Evolutionary conservation across 2,113 vertebrate species (phyloP).

Genomic region (Notothenia rossii): DNA sequence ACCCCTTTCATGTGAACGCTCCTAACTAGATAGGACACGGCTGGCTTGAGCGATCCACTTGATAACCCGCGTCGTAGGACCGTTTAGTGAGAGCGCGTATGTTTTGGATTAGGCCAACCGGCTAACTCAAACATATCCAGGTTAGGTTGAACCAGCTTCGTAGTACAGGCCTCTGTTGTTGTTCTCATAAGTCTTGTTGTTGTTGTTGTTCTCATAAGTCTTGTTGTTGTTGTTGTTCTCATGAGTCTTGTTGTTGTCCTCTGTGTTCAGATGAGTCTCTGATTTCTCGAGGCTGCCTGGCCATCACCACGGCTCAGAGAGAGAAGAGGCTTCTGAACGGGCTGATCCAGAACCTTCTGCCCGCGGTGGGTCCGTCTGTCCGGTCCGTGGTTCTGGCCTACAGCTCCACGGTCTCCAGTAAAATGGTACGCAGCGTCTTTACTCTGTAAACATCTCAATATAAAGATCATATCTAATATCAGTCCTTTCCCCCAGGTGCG

Average conservation of each 20-base stretch:
- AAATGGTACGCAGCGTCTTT: constrained; percentile 89
- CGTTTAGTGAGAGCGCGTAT: no score
- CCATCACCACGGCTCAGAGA: constrained; percentile 88
- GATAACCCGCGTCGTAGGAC: no score
- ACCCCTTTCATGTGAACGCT: no score
- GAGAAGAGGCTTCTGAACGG: constrained; percentile 94
- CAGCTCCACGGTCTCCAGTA: constrained; percentile 94
- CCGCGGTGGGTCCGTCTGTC: constrained; percentile 89
- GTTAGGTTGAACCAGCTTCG: no score
- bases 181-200: no score
- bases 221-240: neutral
- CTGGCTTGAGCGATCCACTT: no score
- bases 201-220: no score
- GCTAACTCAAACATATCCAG: no score
- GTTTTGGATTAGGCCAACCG: no score
- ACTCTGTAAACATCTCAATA: neutral
- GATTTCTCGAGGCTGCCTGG: constrained; percentile 81
- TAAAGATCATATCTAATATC: no score
- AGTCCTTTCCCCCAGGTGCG: constrained; percentile 84
- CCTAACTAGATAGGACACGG: no score
- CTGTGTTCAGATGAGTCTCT: constrained; percentile 83
- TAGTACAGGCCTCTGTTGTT: no score
- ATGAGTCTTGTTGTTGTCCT: neutral
- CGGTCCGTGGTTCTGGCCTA: constrained; percentile 94
- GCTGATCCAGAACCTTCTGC: constrained; percentile 93